Evolutionary conservation across 2,797 vertebrate species (phyloP), one percentile per base, ranked within the genome.

Genomic region (Chrysocyon brachyurus): DNA sequence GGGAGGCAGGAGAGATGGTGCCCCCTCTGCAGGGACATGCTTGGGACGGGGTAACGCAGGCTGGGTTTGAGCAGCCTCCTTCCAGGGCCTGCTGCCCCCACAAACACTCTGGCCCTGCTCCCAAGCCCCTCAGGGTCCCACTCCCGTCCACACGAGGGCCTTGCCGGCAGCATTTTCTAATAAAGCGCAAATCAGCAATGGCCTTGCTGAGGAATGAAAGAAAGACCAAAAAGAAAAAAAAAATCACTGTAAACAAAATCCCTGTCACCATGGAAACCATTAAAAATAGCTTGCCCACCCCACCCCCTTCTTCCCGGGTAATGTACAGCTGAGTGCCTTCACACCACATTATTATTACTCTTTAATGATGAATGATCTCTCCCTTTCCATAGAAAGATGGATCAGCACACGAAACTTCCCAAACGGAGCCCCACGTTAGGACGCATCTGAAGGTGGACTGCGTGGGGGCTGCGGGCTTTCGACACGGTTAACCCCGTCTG

Each of bases 331-430:
- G 97, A 98, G 98, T 95, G 98, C 98, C 98, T 98, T 98, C 98
- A 88, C 95, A 97, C 97, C 92, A 72, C 97, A 82, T 97, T 98
- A 98, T 98, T 98, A 98, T 98, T 98, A 98, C 98, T 98, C 98
- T 98, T 98, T 98, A 99, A 98, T 98, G 98, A 98, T 98, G 98
- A 99, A 98, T 98, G 98, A 98, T 99, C 98, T 98, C 98, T 97
- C 98, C 96, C 97, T 96, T 98, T 98, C 98, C 98, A 97, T 85
- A 96, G 97, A 97, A 98, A 98, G 98, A 98, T 15, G 66, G 98
- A 98, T 98, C 89, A 96, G 97, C 92, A 93, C 97, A 6, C 89
- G 95, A 97, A 97, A 98, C 98, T 98, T 98, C 93, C 94, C 90
- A 66, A 93, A 91, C 1, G 1, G 98, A 92, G 95, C 93, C 97